Base-by-base conservation (phyloP, 2,888 invertebrate species). In the Mycalesis mineus region DNA sequence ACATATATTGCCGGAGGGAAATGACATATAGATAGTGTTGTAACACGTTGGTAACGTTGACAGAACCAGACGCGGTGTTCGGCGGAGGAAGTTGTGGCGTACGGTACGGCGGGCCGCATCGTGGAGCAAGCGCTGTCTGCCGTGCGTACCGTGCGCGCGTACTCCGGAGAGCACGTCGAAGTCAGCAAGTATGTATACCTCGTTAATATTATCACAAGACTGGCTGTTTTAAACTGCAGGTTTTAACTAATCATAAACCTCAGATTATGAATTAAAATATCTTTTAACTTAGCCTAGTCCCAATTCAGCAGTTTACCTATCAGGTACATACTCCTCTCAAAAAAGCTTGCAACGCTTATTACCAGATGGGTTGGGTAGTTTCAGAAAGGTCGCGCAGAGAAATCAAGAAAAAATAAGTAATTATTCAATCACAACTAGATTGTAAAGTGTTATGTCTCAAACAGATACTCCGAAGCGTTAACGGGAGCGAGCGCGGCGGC, bases 91-190 rank as follows among this genome's bases (percentile, higher is more conserved):
- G 83, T 92, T 48, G 78, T 88, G 28, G 91, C 93, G 7, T 96
- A 96, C 77, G 93, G 95, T 0, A 87, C 91, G 51, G 95, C 95
- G 0, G 95, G 95, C 0, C 84, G 91, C 9, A 91, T 94, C 0
- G 95, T 94, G 8, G 94, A 95, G 74, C 95, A 95, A 73, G 95
- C 94, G 0, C 86, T 96, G 28, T 90, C 93, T 0, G 92, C 93
- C 29, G 91, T 95, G 50, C 84, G 93, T 52, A 94, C 95, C 0
- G 94, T 95, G 0, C 80, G 93, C 11, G 94, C 95, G 0, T 94
- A 94, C 70, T 92, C 92, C 3, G 96, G 95, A 0, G 94, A 95
- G 74, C 76, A 91, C 15, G 91, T 93, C 62, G 95, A 95, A 75
- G 91, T 92, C 0, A 82, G 90, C 7, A 84, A 92, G 64, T 93